Base-by-base conservation (phyloP, 2,113 vertebrate species). In the Muntiacus reevesi region DNA sequence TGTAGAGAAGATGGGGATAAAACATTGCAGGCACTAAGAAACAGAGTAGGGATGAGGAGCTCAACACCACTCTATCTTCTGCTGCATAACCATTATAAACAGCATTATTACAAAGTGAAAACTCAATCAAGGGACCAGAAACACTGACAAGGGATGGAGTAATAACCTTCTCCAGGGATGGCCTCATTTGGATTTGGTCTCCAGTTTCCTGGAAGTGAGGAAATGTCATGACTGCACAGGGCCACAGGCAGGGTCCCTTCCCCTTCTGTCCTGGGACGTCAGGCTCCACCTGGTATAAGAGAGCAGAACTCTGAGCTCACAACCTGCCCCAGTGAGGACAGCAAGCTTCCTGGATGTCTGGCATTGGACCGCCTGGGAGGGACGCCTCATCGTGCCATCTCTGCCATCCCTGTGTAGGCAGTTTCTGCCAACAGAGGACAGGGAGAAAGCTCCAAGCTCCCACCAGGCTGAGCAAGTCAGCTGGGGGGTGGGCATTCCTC, bases 41-140 rank as follows among this genome's bases (percentile, higher is more conserved):
- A 76, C 71, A 59, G 52, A 43, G n/a, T 0, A 9, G 5, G 50
- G 59, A 0, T 12, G 11, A 67, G 8, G 0, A 40, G 23, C 27
- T 50, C 55, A 16, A 3, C 17, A 13, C 14, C 11, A 1, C 30
- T 15, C 45, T 27, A 8, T 5, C 19, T 43, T 36, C 1, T 27
- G 23, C 25, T 47, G 25, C 28, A 4, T 2, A 5, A 5, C 55
- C 25, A 57, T 30, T 9, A 50, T 25, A 21, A 36, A 57, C 43
- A 36, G 64, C 21, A 28, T 28, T 1, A 2, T 10, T 28, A 19
- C 12, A 5, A 59, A 23, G 4, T 4, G 11, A 71, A 55, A 30
- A 54, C 23, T 25, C 33, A 11, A 14, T 4, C 43, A 55, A n/a
- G 13, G 43, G 50, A 2, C 60, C 19, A 13, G 25, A 23, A 28